phyloP scores from a whole-genome alignment of 1,140 invertebrate genomes.

The Elysia chlorotica region DNA sequence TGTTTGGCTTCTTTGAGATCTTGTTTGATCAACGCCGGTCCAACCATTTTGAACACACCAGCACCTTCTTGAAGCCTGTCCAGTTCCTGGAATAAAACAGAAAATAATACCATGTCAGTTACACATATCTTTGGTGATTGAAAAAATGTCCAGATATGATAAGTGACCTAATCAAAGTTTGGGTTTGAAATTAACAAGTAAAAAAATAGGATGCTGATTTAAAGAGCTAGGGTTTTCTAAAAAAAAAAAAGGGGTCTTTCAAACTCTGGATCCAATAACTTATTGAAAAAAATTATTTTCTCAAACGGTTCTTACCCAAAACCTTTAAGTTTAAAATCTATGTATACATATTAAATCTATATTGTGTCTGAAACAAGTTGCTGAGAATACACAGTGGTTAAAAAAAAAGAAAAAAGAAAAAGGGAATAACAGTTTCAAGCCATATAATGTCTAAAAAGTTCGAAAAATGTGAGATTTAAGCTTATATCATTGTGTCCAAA shows the following conservation, averaged over 20 bases:
- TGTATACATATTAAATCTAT: too few relatives aligned
- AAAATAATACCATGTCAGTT: neutral
- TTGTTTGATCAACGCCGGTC: constrained; percentile 93
- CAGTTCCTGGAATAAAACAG: constrained; percentile 72
- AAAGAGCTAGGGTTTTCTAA: neutral
- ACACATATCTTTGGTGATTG: neutral
- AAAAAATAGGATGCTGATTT: neutral
- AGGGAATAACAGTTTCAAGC: too few relatives aligned
- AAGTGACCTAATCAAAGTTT: neutral
- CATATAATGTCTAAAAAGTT: too few relatives aligned
- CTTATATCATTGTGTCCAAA: too few relatives aligned
- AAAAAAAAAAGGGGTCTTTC: neutral
- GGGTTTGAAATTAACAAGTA: too few relatives aligned
- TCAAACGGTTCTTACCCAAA: too few relatives aligned
- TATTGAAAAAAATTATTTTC: too few relatives aligned
- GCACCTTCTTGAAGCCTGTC: constrained; percentile 80
- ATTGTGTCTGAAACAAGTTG: too few relatives aligned
- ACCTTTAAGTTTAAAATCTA: too few relatives aligned
- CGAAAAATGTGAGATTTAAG: too few relatives aligned
- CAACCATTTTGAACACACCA: constrained; percentile 92
- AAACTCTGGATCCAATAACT: neutral
- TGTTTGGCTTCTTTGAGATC: constrained; percentile 89
- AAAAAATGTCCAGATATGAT: neutral
- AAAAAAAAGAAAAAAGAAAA: too few relatives aligned
- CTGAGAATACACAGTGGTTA: too few relatives aligned